These are phyloP conservation scores for Saccostrea glomerata DNA, from an alignment of 1,140 invertebrate species.

Conservation along the genomic window DNA sequence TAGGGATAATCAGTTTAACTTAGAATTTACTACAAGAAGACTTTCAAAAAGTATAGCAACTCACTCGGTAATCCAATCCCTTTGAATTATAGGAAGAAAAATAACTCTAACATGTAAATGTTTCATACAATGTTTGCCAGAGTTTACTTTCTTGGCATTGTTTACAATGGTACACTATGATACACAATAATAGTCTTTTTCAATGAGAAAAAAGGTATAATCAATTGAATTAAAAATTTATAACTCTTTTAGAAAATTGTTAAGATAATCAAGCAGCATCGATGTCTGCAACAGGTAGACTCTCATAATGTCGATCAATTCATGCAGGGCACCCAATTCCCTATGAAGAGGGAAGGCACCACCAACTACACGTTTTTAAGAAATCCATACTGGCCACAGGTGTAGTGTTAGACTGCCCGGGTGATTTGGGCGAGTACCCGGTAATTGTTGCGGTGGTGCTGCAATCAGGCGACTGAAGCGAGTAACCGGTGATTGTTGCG, in stretches of 20 bases:
- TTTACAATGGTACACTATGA: slow-evolving; percentile 11
- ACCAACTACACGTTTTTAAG: background rate
- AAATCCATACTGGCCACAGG: background rate
- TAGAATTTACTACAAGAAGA: background rate
- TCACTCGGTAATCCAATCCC: background rate
- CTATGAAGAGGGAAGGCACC: background rate
- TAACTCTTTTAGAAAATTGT: slow-evolving; percentile 15
- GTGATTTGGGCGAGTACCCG: too few relatives aligned
- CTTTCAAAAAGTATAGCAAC: background rate
- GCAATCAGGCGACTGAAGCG: too few relatives aligned
- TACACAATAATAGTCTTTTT: background rate
- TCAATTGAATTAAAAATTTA: slow-evolving; percentile 3
- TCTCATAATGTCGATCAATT: background rate
- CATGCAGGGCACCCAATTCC: background rate
- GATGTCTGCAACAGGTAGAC: slow-evolving; percentile 16
- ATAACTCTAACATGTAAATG: slow-evolving; percentile 6
- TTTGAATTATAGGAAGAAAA: background rate
- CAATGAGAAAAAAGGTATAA: background rate
- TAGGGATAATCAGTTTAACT: background rate
- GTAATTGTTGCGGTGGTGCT: too few relatives aligned
- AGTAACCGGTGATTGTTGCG: too few relatives aligned
- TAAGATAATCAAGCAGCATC: background rate
- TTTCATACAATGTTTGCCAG: background rate
- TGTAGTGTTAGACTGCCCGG: too few relatives aligned
- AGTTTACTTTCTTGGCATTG: slow-evolving; percentile 6